Evolutionary conservation across 2,113 vertebrate species (phyloP), one percentile per base, ranked within the genome.

Genomic region (Gadus macrocephalus): DNA sequence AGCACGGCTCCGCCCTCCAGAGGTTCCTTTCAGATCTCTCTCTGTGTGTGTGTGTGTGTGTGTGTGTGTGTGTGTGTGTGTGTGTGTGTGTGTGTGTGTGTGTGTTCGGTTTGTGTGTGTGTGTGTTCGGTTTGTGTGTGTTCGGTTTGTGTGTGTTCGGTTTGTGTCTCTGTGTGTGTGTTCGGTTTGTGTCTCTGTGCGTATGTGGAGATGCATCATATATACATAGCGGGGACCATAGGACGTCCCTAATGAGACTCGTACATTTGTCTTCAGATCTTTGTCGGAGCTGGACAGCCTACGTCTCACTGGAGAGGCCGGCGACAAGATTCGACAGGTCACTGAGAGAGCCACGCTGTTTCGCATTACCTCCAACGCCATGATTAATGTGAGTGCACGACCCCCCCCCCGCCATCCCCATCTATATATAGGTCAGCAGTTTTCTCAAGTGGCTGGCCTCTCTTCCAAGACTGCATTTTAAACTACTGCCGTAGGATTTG

Each of bases 311-410:
- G 95, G 95, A 0, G 96, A 99, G 60, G 95, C 95, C 25, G 93
- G 91, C 0, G 97, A 98, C 68, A 98, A 98, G 87, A 95, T 98
- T 82, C 96, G 96, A 42, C 95, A 97, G 82, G 96, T 98, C 81
- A 96, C 96, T 0, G 96, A 98, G 58, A 91, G 97, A 1, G 95
- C 97, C 79, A 98, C 97, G 0, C 92, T 98, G 72, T 98, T 98
- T 79, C 93, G 97, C 74, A 98, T 98, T 90, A 98, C 97, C 1
- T 98, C 97, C 73, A 98, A 98, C 0, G 97, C 97, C 83, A 98
- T 98, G 97, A 98, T 98, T 89, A 98, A 98, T 0, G 97, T 97
- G 89, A 92, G 3, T 70, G 12, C n/a, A 15, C 28, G 14, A 0
- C 16, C 3, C 22, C 12, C 22, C 12, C 61, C 7, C 12, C n/a